phyloP scores from a whole-genome alignment of 2,113 vertebrate species.

The Brienomyrus longianalis region DNA sequence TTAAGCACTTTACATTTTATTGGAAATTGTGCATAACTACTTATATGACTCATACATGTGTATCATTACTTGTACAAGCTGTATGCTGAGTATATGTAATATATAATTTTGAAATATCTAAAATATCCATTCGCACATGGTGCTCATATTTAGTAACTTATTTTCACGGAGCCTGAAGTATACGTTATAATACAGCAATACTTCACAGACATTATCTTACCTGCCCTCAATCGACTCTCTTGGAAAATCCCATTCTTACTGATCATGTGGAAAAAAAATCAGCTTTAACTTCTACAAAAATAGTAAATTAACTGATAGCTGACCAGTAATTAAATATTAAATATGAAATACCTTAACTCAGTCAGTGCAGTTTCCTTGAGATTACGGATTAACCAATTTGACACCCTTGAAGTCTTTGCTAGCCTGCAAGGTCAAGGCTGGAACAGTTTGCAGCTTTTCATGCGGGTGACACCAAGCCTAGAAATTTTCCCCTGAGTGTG shows the following conservation, averaged over 20 bases:
- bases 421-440: conserved; percentile 33
- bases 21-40: conserved; percentile 4
- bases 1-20: conserved; percentile 3
- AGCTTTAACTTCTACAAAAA: conserved; percentile 29
- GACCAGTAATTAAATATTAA: conserved; percentile 57
- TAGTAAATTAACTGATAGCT: conserved; percentile 29
- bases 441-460: conserved; percentile 38
- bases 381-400: conserved; percentile 24
- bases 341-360: conserved; percentile 46
- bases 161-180: conserved; percentile 35
- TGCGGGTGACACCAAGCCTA: conserved; percentile 58
- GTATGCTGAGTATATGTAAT: conserved; percentile 31
- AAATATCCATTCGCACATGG: conserved; percentile 29
- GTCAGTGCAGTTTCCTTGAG: conserved; percentile 47
- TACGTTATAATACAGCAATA: conserved; percentile 8
- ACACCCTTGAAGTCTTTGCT: conserved; percentile 38
- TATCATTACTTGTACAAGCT: conserved; percentile 31
- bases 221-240: not conserved
- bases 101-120: conserved; percentile 15
- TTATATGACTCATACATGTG: conserved; percentile 27
- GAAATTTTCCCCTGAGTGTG: conserved; percentile 57
- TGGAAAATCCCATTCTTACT: not conserved
- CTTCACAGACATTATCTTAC: not conserved
- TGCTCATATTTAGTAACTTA: conserved; percentile 42
- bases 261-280: conserved; percentile 12